These are phyloP conservation scores for Callaeas wilsoni DNA, from an alignment of 2,113 vertebrate genomes.

Conservation along the genomic window DNA sequence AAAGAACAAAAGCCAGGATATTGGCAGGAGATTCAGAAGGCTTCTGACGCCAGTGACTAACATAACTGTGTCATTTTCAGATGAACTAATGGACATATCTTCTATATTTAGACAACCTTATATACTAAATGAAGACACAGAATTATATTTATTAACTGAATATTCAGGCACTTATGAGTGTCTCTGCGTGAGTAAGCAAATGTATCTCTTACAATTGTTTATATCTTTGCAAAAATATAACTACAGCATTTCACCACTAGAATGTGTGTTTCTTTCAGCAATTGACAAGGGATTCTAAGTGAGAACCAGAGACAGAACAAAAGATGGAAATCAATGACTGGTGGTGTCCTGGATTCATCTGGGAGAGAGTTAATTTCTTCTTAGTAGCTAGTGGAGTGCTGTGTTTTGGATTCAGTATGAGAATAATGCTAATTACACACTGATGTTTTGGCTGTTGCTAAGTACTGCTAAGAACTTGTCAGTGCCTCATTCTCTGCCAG, in stretches of 20 bases:
- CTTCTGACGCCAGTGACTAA: neutral
- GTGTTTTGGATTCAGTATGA: neutral
- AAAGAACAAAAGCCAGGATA: neutral
- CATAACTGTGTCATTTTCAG: neutral
- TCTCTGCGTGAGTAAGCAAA: neutral
- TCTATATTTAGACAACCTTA: neutral
- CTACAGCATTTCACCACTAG: neutral
- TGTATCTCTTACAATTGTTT: neutral
- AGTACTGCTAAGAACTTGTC: neutral
- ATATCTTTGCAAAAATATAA: neutral
- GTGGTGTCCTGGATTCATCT: neutral
- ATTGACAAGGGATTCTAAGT: neutral
- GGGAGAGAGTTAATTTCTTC: neutral
- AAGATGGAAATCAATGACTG: neutral
- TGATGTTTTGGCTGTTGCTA: neutral
- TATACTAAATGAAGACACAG: neutral
- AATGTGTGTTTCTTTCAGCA: neutral
- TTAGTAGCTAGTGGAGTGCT: neutral
- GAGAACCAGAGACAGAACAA: neutral
- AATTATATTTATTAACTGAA: neutral
- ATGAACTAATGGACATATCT: neutral
- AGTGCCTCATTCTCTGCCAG: neutral
- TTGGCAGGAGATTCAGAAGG: neutral
- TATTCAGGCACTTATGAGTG: neutral
- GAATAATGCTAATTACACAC: neutral